Conservation (phyloP, 2,113 vertebrate species). For the Alethe diademata region DNA sequence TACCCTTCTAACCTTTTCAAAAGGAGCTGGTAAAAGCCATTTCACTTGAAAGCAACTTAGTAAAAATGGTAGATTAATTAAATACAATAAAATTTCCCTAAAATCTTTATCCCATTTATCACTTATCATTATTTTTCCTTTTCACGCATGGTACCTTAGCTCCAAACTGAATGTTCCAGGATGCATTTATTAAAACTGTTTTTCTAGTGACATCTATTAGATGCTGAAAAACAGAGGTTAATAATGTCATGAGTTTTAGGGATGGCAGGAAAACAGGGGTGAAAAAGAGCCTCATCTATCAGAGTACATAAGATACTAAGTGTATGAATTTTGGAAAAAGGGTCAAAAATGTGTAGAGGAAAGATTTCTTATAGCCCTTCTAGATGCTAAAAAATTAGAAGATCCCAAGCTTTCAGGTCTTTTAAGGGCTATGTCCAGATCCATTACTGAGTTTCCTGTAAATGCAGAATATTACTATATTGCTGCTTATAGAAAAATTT, state of each 20-base stretch:
- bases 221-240: conserved; percentile 62
- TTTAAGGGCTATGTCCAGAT: not conserved
- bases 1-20: conserved; percentile 83
- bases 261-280: conserved; percentile 22
- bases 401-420: not conserved
- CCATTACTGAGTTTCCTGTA: conserved; percentile 25
- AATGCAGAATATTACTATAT: not conserved
- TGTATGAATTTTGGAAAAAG: conserved; percentile 39
- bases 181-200: conserved; percentile 59
- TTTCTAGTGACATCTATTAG: conserved; percentile 52
- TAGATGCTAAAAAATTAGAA: not conserved
- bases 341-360: not conserved
- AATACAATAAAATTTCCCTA: conserved; percentile 79
- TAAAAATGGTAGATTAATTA: conserved; percentile 82
- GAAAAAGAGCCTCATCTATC: conserved; percentile 32
- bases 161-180: conserved; percentile 50
- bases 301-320: not conserved
- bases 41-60: conserved; percentile 82
- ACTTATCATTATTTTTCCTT: conserved; percentile 67
- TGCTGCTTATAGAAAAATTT: not conserved
- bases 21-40: conserved; percentile 77
- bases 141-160: conserved; percentile 44
- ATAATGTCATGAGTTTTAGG: conserved; percentile 49
- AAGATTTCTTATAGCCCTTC: not conserved
- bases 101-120: conserved; percentile 76